A percentile compares a stretch with the other conserved stretches of the same genome.
These are phyloP conservation scores for Ophion obscuratus DNA, from an alignment of 2,888 invertebrate genomes.

Conservation along the genomic window DNA sequence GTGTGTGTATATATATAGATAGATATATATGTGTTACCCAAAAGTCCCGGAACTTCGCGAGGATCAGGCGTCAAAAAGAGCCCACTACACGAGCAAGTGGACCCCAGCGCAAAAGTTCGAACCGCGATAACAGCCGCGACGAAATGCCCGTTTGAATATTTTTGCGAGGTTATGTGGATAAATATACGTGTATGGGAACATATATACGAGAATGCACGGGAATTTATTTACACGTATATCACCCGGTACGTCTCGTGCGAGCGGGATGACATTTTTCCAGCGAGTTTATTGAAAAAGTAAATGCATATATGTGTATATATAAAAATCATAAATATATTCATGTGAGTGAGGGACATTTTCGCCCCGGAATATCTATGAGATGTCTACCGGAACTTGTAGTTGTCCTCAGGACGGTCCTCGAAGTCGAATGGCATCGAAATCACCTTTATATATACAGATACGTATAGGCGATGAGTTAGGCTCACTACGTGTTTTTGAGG, in stretches of 20 bases:
- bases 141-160: conserved; percentile 8
- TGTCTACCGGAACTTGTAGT: not conserved
- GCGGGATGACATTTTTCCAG: too few relatives aligned
- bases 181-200: too few relatives aligned
- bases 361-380: not conserved
- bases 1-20: too few relatives aligned
- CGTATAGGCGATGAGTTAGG: not conserved
- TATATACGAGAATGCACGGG: too few relatives aligned
- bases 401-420: not conserved
- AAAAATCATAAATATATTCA: not conserved
- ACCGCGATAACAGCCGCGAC: conserved; percentile 56
- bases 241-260: too few relatives aligned
- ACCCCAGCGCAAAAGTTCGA: conserved; percentile 28
- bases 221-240: too few relatives aligned
- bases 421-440: not conserved
- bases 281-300: too few relatives aligned
- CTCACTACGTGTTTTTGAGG: not conserved
- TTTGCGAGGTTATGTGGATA: too few relatives aligned
- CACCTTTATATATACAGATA: not conserved
- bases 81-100: conserved; percentile 15
- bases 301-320: too few relatives aligned
- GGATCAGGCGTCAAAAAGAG: conserved; percentile 15
- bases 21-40: too few relatives aligned
- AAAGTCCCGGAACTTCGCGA: too few relatives aligned
- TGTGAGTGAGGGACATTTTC: not conserved